These are phyloP conservation scores for Acipenser oxyrinchus DNA, from an alignment of 2,797 vertebrate species.

Conservation along the genomic window DNA sequence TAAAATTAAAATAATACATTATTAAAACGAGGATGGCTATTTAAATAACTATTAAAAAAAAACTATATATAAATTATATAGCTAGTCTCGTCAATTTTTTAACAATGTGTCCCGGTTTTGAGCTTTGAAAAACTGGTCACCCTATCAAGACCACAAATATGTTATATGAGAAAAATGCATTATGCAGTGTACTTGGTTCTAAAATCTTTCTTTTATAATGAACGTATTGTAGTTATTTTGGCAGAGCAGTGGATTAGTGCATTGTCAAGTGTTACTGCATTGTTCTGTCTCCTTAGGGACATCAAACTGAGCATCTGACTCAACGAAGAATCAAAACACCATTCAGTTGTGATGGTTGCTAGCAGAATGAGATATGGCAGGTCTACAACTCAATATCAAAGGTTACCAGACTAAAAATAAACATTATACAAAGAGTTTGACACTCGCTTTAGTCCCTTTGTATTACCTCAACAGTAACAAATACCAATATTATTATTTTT, in stretches of 20 bases:
- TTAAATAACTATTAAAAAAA: too few relatives aligned
- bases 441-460: background rate
- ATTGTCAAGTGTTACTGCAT: background rate
- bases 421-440: conserved; percentile 20
- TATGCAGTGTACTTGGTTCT: too few relatives aligned
- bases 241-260: background rate
- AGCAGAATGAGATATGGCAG: conserved; percentile 13
- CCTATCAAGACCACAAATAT: too few relatives aligned
- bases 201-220: background rate
- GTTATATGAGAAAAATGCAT: too few relatives aligned
- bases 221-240: background rate
- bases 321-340: conserved; percentile 19
- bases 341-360: conserved; percentile 19
- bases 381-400: conserved; percentile 20
- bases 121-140: too few relatives aligned
- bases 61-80: too few relatives aligned
- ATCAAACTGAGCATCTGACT: conserved; percentile 12
- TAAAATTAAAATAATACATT: background rate
- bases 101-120: too few relatives aligned
- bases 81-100: too few relatives aligned
- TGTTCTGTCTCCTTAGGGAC: background rate
- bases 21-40: too few relatives aligned
- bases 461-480: too few relatives aligned
- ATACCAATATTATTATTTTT: too few relatives aligned
- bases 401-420: conserved; percentile 27